Evolutionary conservation across 92 coral and sea anemone species (phyloP), one percentile per base, ranked within the genome.

Genomic region (Porites divaricata): DNA sequence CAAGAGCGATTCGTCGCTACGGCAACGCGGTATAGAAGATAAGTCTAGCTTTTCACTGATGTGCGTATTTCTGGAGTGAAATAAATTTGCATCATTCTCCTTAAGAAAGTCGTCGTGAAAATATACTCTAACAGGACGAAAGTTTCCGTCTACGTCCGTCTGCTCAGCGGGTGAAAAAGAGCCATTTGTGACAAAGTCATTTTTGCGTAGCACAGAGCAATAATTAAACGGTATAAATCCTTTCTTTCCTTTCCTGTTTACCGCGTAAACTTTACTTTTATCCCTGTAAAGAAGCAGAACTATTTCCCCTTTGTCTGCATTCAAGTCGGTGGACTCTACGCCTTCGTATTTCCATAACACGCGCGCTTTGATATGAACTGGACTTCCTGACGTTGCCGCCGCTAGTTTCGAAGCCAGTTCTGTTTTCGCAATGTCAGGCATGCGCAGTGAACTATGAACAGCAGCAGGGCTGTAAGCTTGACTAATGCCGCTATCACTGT

Each of bases 161-260:
- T 48, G 51, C 70, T 77, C 85, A 65, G 67, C 48, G 3, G 25
- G 72, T 11, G 89, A 52, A 53, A 74, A 28, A 67, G 53, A 59
- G 9, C 74, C 77, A 24, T 35, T 74, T 13, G 84, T n/a, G 21
- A 61, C 52, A 50, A 63, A 70, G 76, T 91, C 88, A 57, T 75
- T 91, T 62, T 92, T 94, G 41, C 91, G 79, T n/a, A 89, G 82
- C 25, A 94, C 69, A 17, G 98, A 79, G 79, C 98, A 94, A 71
- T 91, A 94, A 63, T 86, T 92, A 67, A 94, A 92, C 48, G 98
- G 98, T 62, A 94, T 69, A 65, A 92, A 94, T 6, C 98, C 98
- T 70, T 88, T 84, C 56, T 68, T 69, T 51, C 90, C 90, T 67
- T 74, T 80, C 52, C 24, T 54, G 63, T 91, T 94, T 1, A 85